phyloP scores from a whole-genome alignment of 2,113 vertebrate genomes.

The Rhineura floridana region DNA sequence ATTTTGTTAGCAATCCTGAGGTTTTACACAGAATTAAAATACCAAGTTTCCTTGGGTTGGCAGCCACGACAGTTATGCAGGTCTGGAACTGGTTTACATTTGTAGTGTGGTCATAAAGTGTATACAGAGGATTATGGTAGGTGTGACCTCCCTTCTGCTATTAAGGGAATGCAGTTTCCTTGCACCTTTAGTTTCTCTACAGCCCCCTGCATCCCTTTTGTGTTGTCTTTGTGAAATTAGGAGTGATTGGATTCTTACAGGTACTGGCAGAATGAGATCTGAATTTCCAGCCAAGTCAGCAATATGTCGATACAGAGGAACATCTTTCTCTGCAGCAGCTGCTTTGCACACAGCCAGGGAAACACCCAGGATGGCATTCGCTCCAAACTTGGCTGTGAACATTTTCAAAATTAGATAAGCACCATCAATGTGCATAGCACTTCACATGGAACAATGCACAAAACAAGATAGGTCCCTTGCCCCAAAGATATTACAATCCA shows the following conservation, averaged over 20 bases:
- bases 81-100: not conserved
- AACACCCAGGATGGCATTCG: constrained; percentile 91
- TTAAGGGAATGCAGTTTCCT: not conserved
- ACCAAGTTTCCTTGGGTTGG: not conserved
- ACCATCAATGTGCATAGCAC: not conserved
- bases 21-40: not conserved
- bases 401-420: constrained; percentile 38
- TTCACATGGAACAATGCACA: too few relatives aligned
- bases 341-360: constrained; percentile 92
- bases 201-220: constrained; percentile 7
- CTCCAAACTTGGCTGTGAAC: constrained; percentile 88
- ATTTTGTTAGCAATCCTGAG: not conserved
- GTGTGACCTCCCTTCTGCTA: not conserved
- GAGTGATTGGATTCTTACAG: constrained; percentile 76
- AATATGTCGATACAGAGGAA: constrained; percentile 91
- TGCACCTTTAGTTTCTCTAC: not conserved
- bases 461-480: not conserved
- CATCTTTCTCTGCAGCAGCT: constrained; percentile 86
- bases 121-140: not conserved
- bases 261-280: constrained; percentile 90
- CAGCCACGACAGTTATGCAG: not conserved
- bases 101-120: not conserved
- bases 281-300: constrained; percentile 91
- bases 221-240: not conserved
- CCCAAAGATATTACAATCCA: not conserved